phyloP scores from a whole-genome alignment of 2,113 vertebrate species.

The Malaclemys terrapin region DNA sequence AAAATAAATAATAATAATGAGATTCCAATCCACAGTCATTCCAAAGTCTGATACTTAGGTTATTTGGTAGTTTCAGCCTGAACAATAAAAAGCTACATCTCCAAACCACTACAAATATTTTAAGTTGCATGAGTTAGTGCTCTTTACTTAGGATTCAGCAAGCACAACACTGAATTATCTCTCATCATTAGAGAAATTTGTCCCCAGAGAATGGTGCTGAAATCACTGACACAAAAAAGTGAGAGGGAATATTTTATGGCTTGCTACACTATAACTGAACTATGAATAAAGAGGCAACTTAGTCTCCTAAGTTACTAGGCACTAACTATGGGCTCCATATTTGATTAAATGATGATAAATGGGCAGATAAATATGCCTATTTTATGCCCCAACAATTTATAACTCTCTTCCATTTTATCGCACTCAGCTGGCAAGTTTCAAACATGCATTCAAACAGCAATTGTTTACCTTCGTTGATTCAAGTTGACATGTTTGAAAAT shows the following conservation, averaged over 20 bases:
- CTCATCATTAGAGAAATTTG: constrained; percentile 78
- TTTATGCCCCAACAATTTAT: constrained; percentile 75
- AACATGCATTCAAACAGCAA: constrained; percentile 44
- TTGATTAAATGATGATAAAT: constrained; percentile 78
- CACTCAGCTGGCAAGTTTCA: constrained; percentile 61
- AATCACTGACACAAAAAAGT: constrained; percentile 77
- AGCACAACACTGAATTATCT: constrained; percentile 81
- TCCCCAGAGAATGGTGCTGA: constrained; percentile 73
- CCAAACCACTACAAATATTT: neutral
- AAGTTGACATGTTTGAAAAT: constrained; percentile 60
- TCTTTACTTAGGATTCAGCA: constrained; percentile 62
- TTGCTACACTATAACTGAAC: constrained; percentile 57
- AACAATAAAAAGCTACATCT: neutral
- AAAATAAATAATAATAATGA: neutral
- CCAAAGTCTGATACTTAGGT: neutral
- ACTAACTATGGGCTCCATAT: constrained; percentile 59
- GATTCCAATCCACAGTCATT: neutral
- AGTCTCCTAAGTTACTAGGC: constrained; percentile 56
- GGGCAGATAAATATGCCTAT: constrained; percentile 66
- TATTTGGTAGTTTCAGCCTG: neutral
- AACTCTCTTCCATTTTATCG: constrained; percentile 63
- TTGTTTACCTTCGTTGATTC: constrained; percentile 76
- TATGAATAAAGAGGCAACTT: constrained; percentile 52
- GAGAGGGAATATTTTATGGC: constrained; percentile 74
- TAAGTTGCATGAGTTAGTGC: constrained; percentile 2